Conservation (phyloP, 2,113 vertebrate species). For the Ophthalmolycus amberensis region DNA sequence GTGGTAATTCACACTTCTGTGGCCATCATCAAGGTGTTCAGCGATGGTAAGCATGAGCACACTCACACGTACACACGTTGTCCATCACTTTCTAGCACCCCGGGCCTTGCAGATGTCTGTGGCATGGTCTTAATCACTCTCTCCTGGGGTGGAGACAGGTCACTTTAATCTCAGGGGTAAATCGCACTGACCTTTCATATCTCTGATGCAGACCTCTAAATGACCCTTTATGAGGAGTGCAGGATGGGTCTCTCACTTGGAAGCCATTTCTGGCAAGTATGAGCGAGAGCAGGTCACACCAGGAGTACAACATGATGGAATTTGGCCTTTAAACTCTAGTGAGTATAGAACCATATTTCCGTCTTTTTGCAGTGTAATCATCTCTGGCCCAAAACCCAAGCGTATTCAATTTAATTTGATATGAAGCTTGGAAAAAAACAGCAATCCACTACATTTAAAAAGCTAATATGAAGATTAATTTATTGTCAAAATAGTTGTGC, state of each 20-base stretch:
- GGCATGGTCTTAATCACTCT: constrained; percentile 51
- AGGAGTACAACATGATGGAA: constrained; percentile 12
- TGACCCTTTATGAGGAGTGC: constrained; percentile 78
- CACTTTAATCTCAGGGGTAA: constrained; percentile 62
- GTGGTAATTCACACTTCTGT: constrained; percentile 35
- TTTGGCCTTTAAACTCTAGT: constrained; percentile 8
- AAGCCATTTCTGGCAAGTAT: constrained; percentile 32
- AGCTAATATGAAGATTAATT: background rate
- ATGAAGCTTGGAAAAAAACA: background rate
- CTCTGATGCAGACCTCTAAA: constrained; percentile 45
- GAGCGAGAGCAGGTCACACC: constrained; percentile 23
- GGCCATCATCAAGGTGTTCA: constrained; percentile 24
- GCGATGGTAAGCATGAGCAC: constrained; percentile 15
- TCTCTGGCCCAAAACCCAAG: background rate
- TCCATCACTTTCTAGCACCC: constrained; percentile 33
- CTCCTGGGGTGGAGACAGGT: constrained; percentile 47
- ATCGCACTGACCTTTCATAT: constrained; percentile 63
- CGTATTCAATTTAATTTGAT: background rate
- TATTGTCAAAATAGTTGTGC: constrained; percentile 1
- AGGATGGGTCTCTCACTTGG: constrained; percentile 71
- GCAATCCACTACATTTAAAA: background rate
- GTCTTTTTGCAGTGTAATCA: background rate
- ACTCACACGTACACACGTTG: constrained; percentile 15
- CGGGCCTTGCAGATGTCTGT: constrained; percentile 33
- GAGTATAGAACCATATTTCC: background rate